Evolutionary conservation across 2,113 vertebrate species (phyloP).

Genomic region (Anolis sagrei): DNA sequence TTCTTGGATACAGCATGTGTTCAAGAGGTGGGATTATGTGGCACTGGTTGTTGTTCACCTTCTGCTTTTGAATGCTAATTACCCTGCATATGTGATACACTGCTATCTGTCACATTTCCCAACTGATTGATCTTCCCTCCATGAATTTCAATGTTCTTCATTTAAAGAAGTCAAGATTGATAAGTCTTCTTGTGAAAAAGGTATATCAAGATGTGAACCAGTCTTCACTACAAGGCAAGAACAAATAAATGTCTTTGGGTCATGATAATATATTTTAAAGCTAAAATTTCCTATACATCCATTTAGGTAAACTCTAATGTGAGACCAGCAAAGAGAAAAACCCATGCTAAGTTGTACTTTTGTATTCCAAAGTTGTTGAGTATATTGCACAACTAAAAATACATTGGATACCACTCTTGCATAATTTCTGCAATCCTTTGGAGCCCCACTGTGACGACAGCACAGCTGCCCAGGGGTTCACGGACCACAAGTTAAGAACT

Average conservation of each 20-base stretch:
- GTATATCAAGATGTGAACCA: neutral
- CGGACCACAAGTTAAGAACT: no score
- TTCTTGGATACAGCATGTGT: no score
- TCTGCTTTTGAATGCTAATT: no score
- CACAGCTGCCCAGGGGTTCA: no score
- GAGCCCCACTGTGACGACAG: no score
- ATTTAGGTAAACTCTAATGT: neutral
- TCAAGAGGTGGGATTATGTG: no score
- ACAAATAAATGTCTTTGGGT: constrained; percentile 52
- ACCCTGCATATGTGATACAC: no score
- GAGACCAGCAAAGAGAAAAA: no score
- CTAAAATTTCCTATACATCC: neutral
- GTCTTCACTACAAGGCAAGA: neutral
- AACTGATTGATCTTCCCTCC: neutral
- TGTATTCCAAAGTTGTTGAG: neutral
- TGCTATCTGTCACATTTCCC: no score
- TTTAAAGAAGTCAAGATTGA: neutral
- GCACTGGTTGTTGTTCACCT: no score
- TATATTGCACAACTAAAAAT: neutral
- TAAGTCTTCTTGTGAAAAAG: neutral
- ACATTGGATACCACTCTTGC: neutral
- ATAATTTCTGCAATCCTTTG: no score
- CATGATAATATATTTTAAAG: constrained; percentile 35
- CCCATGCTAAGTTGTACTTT: no score
- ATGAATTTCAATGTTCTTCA: neutral